Conservation (phyloP, 2,113 vertebrate species). For the Taxidea taxus region DNA sequence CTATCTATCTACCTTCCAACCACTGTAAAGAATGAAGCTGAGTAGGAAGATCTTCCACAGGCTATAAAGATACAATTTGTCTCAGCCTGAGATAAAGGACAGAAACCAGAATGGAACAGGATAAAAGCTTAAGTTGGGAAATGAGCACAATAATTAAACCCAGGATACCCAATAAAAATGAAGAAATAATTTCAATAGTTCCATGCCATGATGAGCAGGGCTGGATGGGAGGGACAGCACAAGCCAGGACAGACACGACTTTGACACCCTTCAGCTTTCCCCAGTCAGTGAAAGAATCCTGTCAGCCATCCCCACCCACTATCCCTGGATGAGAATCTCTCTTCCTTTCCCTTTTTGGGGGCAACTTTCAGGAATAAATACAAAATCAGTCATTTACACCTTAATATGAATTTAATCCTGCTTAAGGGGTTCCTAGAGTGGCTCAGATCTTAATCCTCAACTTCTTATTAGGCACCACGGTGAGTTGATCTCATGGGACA, state of each 20-base stretch:
- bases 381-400: neutral
- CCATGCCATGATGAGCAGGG: neutral
- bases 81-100: neutral
- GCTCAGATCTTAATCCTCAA: neutral
- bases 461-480: neutral
- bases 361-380: neutral
- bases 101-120: neutral
- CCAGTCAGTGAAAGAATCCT: neutral
- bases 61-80: neutral
- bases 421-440: neutral
- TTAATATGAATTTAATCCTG: neutral
- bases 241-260: neutral
- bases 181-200: neutral
- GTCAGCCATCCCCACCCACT: accelerated
- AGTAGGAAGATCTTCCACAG: neutral
- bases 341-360: neutral
- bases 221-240: neutral
- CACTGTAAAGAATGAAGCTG: neutral
- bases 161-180: neutral
- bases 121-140: neutral
- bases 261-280: neutral
- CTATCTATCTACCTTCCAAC: neutral
- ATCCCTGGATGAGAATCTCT: neutral
- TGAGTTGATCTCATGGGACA: neutral
- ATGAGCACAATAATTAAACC: neutral